Conservation (phyloP, 2,113 vertebrate genomes). For the Gymnarchus niloticus region DNA sequence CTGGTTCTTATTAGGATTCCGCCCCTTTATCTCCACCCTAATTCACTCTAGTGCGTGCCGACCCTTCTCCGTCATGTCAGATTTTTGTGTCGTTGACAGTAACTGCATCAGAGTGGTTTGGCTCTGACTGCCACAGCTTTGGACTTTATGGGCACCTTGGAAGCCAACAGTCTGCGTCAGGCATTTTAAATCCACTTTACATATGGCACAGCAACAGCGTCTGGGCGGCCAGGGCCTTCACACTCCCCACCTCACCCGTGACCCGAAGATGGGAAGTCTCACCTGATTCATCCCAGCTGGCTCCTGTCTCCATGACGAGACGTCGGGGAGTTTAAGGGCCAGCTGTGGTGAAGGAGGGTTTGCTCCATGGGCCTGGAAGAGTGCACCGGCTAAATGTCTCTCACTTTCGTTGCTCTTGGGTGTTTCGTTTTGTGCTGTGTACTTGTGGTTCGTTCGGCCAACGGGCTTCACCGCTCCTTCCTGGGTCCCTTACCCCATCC, state of each 20-base stretch:
- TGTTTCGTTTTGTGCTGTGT: background rate
- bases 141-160: background rate
- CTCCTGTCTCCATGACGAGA: background rate
- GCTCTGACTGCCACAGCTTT: background rate
- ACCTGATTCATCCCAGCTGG: background rate
- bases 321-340: background rate
- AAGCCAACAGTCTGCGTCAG: background rate
- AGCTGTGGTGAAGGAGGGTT: background rate
- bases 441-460: background rate
- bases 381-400: too few relatives aligned
- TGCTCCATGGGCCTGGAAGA: background rate
- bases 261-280: background rate
- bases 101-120: background rate
- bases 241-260: background rate
- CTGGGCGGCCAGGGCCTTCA: background rate
- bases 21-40: background rate
- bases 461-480: too few relatives aligned
- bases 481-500: too few relatives aligned
- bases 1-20: constrained; percentile 2
- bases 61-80: constrained; percentile 4
- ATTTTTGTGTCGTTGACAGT: background rate
- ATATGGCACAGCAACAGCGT: background rate
- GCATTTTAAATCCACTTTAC: background rate
- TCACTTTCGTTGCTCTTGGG: background rate
- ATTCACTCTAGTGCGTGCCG: background rate